Conservation (phyloP, 1,140 invertebrate genomes). For the Arion vulgaris region DNA sequence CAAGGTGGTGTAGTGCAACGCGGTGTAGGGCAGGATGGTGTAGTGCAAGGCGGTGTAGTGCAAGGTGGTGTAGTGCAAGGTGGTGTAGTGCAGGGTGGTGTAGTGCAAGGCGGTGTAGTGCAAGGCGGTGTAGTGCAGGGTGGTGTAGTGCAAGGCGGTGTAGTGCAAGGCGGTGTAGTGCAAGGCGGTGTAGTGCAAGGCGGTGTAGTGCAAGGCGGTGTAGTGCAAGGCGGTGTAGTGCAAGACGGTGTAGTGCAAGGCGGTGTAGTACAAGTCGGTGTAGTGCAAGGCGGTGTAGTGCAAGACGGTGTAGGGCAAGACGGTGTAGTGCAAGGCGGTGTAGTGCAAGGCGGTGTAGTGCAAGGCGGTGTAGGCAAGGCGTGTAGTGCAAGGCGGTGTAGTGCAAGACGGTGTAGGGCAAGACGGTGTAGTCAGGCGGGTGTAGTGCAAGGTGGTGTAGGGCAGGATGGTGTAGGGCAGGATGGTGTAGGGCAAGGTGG, state of each 20-base stretch:
- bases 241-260: slow-evolving; percentile 5
- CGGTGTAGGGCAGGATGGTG: neutral
- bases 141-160: slow-evolving; percentile 21
- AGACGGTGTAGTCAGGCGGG: neutral
- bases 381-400: slow-evolving; percentile 19
- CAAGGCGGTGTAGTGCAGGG: slow-evolving; percentile 5
- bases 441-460: slow-evolving; percentile 15
- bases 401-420: no score
- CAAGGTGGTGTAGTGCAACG: neutral
- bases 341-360: no score
- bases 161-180: slow-evolving; percentile 21
- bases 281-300: no score
- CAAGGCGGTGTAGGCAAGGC: no score
- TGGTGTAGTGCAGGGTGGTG: slow-evolving; percentile 32
- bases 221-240: slow-evolving; percentile 22
- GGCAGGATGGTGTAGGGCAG: slow-evolving; percentile 14
- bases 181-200: slow-evolving; percentile 19
- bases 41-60: slow-evolving; percentile 22
- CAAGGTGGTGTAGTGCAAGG: slow-evolving; percentile 32
- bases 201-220: slow-evolving; percentile 22
- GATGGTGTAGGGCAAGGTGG: no score
- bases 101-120: slow-evolving; percentile 29
- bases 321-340: no score
- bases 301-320: no score
- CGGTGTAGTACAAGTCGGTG: no score